Base-by-base conservation (phyloP, 2,888 invertebrate species). In the Drosophila subsilvestris region DNA sequence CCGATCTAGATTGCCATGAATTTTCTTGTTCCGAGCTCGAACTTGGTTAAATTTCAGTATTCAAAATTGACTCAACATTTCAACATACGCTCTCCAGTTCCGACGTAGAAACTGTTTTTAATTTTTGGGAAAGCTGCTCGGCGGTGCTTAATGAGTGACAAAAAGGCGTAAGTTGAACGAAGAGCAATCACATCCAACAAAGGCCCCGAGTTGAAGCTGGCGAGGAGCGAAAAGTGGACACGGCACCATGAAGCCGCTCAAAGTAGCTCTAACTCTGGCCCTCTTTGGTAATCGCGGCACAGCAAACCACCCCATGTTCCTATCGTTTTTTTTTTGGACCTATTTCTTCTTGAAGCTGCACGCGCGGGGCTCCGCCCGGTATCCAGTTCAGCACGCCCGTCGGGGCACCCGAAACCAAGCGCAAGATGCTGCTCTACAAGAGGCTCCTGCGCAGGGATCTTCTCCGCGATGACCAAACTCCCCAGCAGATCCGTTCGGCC, bases 351-450 rank as follows among this genome's bases (percentile, higher is more conserved):
- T 14, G 9, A 56, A 70, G 71, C 37, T 49, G 42, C 1, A 18
- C 63, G 20, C 29, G 12, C 29, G 44, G 63, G 1, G 14, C 17
- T n/a, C 14, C 29, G 1, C 18, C 49, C 3, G 37, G n/a, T 0
- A 29, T 82, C 0, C 72, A 87, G 37, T 84, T 84, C 20, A 84
- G 88, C 20, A 63, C 88, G 8, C 67, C 62, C n/a, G 43, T 59
- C 3, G 80, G 80, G 20, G 58, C 57, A 0, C 71, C 71, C 0
- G 83, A 75, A 43, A 82, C 80, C 1, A 69, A 25, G 6, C 61
- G 70, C 1, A 84, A 88, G 59, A 78, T 84, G 83, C 47, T 88
- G 50, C 78, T 84, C 14, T 84, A 51, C 14, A 68, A 37, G 37
- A 62, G 72, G 18, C 27, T 84, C 18, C 45, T 84, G 3, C 14